phyloP scores from a whole-genome alignment of 2,888 invertebrate genomes.

The Plebejus argus region DNA sequence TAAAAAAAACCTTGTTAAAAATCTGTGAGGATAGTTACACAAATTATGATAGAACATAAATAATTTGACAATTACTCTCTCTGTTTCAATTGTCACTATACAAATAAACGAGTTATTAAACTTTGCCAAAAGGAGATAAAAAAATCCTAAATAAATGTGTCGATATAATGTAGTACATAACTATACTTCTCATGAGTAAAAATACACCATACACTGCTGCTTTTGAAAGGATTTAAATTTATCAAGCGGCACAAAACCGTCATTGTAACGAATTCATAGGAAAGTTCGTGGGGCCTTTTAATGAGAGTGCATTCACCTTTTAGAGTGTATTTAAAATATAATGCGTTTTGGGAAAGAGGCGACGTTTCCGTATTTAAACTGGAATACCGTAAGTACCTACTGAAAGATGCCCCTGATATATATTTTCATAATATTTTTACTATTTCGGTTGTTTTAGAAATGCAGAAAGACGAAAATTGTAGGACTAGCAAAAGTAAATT shows the following conservation, averaged over 20 bases:
- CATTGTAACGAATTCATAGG: slow-evolving; percentile 53
- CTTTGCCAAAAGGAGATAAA: not conserved
- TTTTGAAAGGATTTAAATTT: slow-evolving; percentile 35
- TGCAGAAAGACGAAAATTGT: no score
- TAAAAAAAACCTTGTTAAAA: no score
- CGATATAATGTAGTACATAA: slow-evolving; percentile 40
- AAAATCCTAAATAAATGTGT: slow-evolving; percentile 23
- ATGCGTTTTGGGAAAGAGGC: slow-evolving; percentile 66
- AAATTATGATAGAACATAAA: no score
- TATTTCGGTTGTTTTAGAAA: not conserved
- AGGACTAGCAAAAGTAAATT: no score
- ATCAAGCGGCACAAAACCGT: slow-evolving; percentile 38
- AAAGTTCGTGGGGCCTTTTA: slow-evolving; percentile 69
- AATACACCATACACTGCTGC: slow-evolving; percentile 49
- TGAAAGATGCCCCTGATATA: not conserved
- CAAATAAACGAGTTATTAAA: no score
- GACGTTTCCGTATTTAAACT: slow-evolving; percentile 63
- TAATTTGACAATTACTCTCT: no score
- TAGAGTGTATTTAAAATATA: slow-evolving; percentile 56
- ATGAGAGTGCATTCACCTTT: slow-evolving; percentile 76
- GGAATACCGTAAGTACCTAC: not conserved
- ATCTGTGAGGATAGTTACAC: no score
- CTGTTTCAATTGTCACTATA: no score
- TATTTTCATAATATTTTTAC: not conserved
- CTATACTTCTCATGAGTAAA: slow-evolving; percentile 33